Percentiles rank a stretch among this genome's conserved stretches.
phyloP scores from a whole-genome alignment of 2,113 vertebrate genomes.

The chimpanzee (Pan troglodytes) region NHGRI_mPanTro3-v2.1_pri NC_072408.2:72503001-72503500 shows the following conservation, averaged over 20 bases:
- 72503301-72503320: not conserved
- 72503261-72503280: not conserved
- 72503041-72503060: constrained; percentile 69
- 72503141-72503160: constrained; percentile 41
- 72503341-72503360: not conserved
- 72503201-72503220: constrained; percentile 34
- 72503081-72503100: constrained; percentile 70
- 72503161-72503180: constrained; percentile 55
- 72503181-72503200: constrained; percentile 19
- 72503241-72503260: not conserved
- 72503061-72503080: constrained; percentile 70
- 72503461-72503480: not conserved
- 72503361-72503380: constrained; percentile 15
- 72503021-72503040: constrained; percentile 75
- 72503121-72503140: constrained; percentile 60
- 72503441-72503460: constrained; percentile 24
- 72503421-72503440: constrained; percentile 33
- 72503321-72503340: constrained; percentile 19
- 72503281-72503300: not conserved
- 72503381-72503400: constrained; percentile 23
- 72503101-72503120: constrained; percentile 69
- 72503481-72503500: not conserved
- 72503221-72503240: constrained; percentile 10
- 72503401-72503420: not conserved
- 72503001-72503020: constrained; percentile 75